phyloP scores from a whole-genome alignment of 2,888 invertebrate genomes.

The Ectropis crepuscularia region DNA sequence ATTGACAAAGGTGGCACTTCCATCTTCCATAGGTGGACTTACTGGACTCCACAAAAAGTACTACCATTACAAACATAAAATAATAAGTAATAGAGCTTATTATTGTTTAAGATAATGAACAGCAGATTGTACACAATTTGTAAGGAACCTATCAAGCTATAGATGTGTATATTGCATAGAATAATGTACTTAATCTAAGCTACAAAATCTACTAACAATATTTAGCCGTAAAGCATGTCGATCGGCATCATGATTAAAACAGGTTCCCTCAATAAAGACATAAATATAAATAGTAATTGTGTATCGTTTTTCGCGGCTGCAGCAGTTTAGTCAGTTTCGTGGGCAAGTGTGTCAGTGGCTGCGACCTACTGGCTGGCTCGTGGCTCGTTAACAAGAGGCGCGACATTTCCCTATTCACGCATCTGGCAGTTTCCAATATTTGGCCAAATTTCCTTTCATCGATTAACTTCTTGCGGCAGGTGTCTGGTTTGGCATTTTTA shows the following conservation, averaged over 20 bases:
- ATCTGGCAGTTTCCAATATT: slow-evolving; percentile 49
- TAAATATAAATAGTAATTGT: slow-evolving; percentile 44
- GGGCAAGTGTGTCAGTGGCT: slow-evolving; percentile 72
- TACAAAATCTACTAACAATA: slow-evolving; percentile 17
- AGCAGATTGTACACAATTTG: too few species aligned
- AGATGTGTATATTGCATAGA: too few species aligned
- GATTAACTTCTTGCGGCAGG: slow-evolving; percentile 10
- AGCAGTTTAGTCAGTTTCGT: slow-evolving; percentile 66
- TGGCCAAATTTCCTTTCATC: slow-evolving; percentile 28
- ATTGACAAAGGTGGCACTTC: too few species aligned
- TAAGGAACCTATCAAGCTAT: too few species aligned
- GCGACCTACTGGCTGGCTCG: slow-evolving; percentile 69
- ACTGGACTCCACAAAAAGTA: too few species aligned
- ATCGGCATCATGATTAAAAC: slow-evolving; percentile 27
- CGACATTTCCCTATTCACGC: slow-evolving; percentile 72
- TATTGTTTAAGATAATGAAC: too few species aligned
- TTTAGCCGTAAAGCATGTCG: slow-evolving; percentile 8
- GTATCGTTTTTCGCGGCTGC: slow-evolving; percentile 59
- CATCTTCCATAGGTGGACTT: too few species aligned
- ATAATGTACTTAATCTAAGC: not conserved
- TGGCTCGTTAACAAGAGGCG: slow-evolving; percentile 60
- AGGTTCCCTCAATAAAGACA: slow-evolving; percentile 37
- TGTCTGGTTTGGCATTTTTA: too few species aligned
- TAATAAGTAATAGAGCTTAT: too few species aligned
- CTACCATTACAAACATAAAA: too few species aligned